Evolutionary conservation across 2,113 vertebrate species (phyloP).

Genomic region (Urocolius indicus): DNA sequence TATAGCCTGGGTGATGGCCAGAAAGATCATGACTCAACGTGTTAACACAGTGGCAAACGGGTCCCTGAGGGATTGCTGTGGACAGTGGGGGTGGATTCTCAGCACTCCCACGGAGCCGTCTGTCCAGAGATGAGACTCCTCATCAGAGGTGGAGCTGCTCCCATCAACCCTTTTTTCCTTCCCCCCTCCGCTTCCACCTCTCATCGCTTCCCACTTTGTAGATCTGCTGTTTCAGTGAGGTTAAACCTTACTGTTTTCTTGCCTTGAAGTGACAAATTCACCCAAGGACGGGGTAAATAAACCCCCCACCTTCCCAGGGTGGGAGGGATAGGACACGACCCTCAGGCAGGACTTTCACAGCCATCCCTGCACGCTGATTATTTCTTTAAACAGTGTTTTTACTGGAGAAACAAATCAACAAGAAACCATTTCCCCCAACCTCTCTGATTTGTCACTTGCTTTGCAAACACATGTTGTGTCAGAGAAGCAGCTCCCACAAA

Average conservation of each 20-base stretch:
- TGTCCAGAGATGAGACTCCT: not conserved
- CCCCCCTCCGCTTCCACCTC: not conserved
- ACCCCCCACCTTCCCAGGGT: not conserved
- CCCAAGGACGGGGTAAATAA: not conserved
- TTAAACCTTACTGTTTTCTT: not conserved
- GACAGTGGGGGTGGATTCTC: not conserved
- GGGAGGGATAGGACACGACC: not conserved
- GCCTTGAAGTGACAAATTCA: not conserved
- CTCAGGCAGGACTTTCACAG: not conserved
- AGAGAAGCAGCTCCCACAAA: not conserved
- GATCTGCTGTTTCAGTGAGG: not conserved
- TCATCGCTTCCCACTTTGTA: accelerated
- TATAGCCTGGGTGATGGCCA: not conserved
- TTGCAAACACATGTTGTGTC: not conserved
- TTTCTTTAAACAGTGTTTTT: not conserved
- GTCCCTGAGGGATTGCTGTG: not conserved
- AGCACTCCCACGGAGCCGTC: not conserved
- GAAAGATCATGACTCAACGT: not conserved
- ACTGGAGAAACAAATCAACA: not conserved
- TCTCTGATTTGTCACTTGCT: not conserved
- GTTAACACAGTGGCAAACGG: not conserved
- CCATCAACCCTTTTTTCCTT: accelerated
- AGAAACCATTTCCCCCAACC: not conserved
- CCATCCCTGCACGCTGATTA: not conserved
- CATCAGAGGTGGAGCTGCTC: not conserved